These are phyloP conservation scores for Plotosus lineatus DNA, from an alignment of 2,113 vertebrate genomes.

Conservation along the genomic window DNA sequence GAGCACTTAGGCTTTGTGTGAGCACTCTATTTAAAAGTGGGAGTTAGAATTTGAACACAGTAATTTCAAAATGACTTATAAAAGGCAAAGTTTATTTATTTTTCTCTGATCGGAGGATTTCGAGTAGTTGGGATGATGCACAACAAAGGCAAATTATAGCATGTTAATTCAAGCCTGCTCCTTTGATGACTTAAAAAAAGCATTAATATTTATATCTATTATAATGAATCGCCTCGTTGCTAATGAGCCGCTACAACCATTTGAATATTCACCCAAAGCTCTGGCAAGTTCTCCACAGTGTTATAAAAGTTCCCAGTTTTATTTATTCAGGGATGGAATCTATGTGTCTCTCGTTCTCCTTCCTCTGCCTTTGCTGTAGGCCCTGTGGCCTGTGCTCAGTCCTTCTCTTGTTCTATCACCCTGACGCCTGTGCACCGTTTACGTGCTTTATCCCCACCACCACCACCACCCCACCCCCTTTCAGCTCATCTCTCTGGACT, in stretches of 20 bases:
- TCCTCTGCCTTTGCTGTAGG: constrained; percentile 27
- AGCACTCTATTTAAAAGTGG: constrained; percentile 1
- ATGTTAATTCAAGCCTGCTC: constrained; percentile 42
- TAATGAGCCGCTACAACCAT: constrained; percentile 26
- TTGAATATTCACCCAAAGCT: constrained; percentile 10
- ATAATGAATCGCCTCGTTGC: constrained; percentile 30
- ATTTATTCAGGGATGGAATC: neutral
- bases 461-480: neutral
- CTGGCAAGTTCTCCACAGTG: constrained; percentile 17
- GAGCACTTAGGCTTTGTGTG: constrained; percentile 14
- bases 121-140: constrained; percentile 49
- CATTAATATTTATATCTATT: constrained; percentile 56
- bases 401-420: neutral
- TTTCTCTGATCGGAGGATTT: constrained; percentile 19
- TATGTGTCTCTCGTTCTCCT: neutral
- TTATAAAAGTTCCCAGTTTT: constrained; percentile 8
- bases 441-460: neutral
- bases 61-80: constrained; percentile 45
- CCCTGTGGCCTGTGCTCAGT: neutral
- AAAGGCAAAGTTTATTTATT: constrained; percentile 44
- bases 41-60: constrained; percentile 28
- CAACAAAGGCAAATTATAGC: constrained; percentile 48
- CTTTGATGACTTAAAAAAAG: constrained; percentile 56
- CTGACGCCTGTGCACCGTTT: neutral
- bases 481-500: constrained; percentile 6